Evolutionary conservation across 2,797 vertebrate species (phyloP), one percentile per base, ranked within the genome.

Genomic region (Pseudochromis fuscus): DNA sequence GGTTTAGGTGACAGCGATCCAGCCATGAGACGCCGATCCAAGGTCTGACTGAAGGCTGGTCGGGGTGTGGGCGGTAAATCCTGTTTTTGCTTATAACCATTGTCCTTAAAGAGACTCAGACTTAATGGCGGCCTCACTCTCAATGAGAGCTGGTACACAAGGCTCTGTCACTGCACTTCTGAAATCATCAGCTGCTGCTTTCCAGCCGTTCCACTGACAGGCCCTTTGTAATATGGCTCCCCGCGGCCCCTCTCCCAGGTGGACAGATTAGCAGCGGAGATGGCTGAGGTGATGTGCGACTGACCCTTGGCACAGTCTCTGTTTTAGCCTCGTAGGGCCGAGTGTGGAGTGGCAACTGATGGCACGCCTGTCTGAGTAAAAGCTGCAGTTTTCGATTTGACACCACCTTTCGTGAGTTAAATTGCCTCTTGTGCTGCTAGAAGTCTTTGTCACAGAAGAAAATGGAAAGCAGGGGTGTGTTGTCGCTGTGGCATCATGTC

Each of bases 211-310:
- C 64, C 51, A 35, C 45, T 44, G 71, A 81, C 67, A 70, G 59
- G 62, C 31, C 27, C 37, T 60, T 72, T 61, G 58, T 40, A 69
- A 55, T 75, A 49, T 44, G 30, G 42, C 48, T 60, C 58, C 44
- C 62, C n/a, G 52, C 59, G 49, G 71, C 40, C 38, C 21, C 18
- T 71, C 56, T 72, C 59, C 30, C 73, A 50, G 56, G 72, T 76
- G 62, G 42, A 66, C 71, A 73, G 64, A 69, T 78, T 67, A 76
- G 63, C 63, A 56, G 57, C 62, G 35, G 70, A 66, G 60, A 48
- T 51, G 57, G 37, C 40, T 38, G 44, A 50, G 70, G 56, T 49
- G 49, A 61, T 63, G 42, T 55, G 60, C 3, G 2, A 23, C 63
- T 74, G 71, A 83, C 63, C 62, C 30, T 24, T 70, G 66, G 55